Conservation (phyloP, 2,113 vertebrate genomes). For the Saguinus imperator region DNA sequence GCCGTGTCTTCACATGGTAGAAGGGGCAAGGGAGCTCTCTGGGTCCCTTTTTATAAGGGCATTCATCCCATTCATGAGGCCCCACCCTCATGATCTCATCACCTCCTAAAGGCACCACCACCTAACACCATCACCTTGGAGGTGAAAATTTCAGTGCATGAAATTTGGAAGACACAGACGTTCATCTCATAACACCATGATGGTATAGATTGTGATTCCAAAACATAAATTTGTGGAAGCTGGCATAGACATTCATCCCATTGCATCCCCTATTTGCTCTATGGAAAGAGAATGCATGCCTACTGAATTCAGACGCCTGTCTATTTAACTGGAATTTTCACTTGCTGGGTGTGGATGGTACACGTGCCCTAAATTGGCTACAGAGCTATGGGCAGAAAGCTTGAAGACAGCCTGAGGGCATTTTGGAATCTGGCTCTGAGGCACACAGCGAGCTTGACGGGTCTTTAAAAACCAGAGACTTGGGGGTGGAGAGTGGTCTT, state of each 20-base stretch:
- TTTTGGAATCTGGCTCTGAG: neutral
- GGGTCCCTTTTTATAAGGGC: too few relatives aligned
- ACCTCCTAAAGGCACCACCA: neutral
- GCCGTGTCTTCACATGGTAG: too few relatives aligned
- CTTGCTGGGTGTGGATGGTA: neutral
- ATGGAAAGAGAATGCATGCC: neutral
- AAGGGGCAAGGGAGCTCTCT: too few relatives aligned
- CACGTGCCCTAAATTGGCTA: too few relatives aligned
- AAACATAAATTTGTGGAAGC: neutral
- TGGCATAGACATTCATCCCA: too few relatives aligned
- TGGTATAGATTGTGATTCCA: neutral
- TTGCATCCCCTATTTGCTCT: too few relatives aligned
- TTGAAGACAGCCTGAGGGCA: neutral
- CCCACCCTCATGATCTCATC: neutral
- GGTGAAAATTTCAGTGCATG: too few relatives aligned
- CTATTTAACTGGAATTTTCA: neutral
- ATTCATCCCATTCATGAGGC: too few relatives aligned
- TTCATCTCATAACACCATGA: too few relatives aligned
- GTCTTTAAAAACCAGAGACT: neutral
- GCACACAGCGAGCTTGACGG: too few relatives aligned
- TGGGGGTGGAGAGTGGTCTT: too few relatives aligned
- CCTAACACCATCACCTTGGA: neutral
- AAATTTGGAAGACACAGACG: too few relatives aligned
- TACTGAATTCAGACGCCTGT: fast-evolving
- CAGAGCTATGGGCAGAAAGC: neutral